Base-by-base conservation (phyloP, 1,140 invertebrate species). In the Drosophila insularis region DNA sequence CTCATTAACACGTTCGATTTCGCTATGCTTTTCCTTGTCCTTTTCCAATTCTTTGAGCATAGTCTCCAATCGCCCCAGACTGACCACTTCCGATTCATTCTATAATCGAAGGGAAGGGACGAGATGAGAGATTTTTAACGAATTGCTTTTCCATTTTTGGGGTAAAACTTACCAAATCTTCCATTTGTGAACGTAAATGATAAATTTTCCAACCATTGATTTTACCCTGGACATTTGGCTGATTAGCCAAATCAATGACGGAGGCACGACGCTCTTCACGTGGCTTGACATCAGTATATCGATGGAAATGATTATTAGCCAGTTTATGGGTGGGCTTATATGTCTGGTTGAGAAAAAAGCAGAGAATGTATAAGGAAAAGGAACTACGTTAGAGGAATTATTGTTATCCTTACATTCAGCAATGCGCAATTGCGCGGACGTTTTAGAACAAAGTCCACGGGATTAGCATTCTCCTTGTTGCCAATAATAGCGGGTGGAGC, bases 201-300 rank as follows among this genome's bases (percentile, higher is more conserved):
- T 97, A 95, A 31, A 99, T 94, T 93, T 99, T 99, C 98, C 98
- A 99, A 10, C 98, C 98, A 90, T 97, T 96, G n/a, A 97, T 94
- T 92, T 97, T 98, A 78, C 97, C 95, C 68, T 97, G 92, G 23
- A 98, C 96, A 87, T 97, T 95, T 79, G 96, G 96, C 90, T 98
- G 97, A 92, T 96, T 96, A 1, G 97, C 97, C 74, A 99, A 93
- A 93, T 99, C 98, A 85, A 96, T 96, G 2, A 98, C 95, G 5
- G 96, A 96, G 5, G 96, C 95, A 72, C 95, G 93, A 70, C 96
- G 94, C 90, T 98, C 97, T 73, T 98, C 96, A 80, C 96, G 96
- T 1, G 96, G 95, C 90, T 96, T 96, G 1, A 99, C 97, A 92
- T 99, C 98, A 13, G 95, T 94, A 68, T 98, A 96, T 60, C 97